Base-by-base conservation (phyloP, 1,140 invertebrate species). In the Bombyx mori region DNA sequence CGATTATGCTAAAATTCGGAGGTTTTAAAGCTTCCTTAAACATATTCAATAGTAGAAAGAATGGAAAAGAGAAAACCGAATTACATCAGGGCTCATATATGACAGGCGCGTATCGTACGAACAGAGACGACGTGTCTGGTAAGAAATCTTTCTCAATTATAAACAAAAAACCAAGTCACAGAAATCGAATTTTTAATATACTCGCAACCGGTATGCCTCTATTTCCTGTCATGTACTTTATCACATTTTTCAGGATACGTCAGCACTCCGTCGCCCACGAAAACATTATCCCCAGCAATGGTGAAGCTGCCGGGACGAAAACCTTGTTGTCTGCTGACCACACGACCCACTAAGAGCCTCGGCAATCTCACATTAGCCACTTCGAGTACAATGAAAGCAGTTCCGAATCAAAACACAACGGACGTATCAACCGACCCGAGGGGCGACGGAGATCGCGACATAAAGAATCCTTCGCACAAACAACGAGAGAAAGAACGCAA, bases 1-100 rank as follows among this genome's bases (percentile, higher is more conserved):
- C 69, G 50, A 66, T 77, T 61, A 87, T 88, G 71, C 66, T 88
- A 0, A 73, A 67, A 46, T 87, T 89, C 57, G 68, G 73, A 52
- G 80, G 86, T 12, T 89, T 89, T 65, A 83, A 78, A 56, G 86
- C 80, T 3, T 81, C 79, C 9, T 65, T 89, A 4, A 78, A 82
- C 22, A 72, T 82, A 8, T 60, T 71, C 18, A 62, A 62, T 8
- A 60, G 63, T 1, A 71, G 66, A 18, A 71, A 69, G 45, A 69
- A 52, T 1, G 62, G 69, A 3, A 63, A 59, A 10, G 73, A 76
- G 12, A 62, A 72, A 9, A 73, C 72, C 18, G 75, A 75, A 1
- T 47, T 60, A 6, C 44, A 58, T 2, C 55, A 65, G 6, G 66
- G 59, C 9, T 53, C 69, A 18, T 75, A 72, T 12, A 56, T 80